Percentiles rank a stretch among this genome's conserved stretches.
phyloP scores from a whole-genome alignment of 2,113 vertebrate species.

The Marmota flaviventris region DNA sequence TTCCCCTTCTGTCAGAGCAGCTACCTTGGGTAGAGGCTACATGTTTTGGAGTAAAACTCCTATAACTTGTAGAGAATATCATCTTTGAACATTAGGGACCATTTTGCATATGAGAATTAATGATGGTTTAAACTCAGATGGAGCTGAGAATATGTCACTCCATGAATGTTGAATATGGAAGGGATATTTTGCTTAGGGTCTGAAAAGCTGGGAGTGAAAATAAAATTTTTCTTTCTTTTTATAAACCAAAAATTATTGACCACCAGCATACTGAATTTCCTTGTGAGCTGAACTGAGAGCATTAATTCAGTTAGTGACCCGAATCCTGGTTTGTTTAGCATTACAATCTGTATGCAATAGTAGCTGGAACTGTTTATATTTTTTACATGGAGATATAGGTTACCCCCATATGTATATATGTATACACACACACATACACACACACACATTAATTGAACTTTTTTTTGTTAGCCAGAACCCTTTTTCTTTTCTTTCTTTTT shows the following conservation, averaged over 20 bases:
- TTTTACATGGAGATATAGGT: too few relatives aligned
- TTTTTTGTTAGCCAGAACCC: constrained; percentile 77
- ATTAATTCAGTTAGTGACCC: constrained; percentile 72
- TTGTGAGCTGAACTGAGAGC: constrained; percentile 69
- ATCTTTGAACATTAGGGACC: neutral
- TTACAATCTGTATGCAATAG: constrained; percentile 59
- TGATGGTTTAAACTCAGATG: neutral
- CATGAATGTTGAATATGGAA: constrained; percentile 57
- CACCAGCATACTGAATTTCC: constrained; percentile 31
- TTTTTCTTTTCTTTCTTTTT: too few relatives aligned
- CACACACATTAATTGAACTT: constrained; percentile 77
- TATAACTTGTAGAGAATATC: neutral
- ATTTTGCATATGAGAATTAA: neutral
- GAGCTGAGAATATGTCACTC: constrained; percentile 11
- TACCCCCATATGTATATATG: too few relatives aligned
- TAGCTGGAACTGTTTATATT: too few relatives aligned
- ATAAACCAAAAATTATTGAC: constrained; percentile 52
- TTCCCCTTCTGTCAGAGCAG: constrained; percentile 65
- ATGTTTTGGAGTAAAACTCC: neutral
- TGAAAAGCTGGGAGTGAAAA: constrained; percentile 70
- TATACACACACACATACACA: neutral
- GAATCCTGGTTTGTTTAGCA: constrained; percentile 78
- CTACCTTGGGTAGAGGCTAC: neutral
- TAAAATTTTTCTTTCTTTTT: neutral
- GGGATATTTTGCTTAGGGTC: constrained; percentile 66